Conservation (phyloP, 2,113 vertebrate genomes). For the Lepus europaeus region DNA sequence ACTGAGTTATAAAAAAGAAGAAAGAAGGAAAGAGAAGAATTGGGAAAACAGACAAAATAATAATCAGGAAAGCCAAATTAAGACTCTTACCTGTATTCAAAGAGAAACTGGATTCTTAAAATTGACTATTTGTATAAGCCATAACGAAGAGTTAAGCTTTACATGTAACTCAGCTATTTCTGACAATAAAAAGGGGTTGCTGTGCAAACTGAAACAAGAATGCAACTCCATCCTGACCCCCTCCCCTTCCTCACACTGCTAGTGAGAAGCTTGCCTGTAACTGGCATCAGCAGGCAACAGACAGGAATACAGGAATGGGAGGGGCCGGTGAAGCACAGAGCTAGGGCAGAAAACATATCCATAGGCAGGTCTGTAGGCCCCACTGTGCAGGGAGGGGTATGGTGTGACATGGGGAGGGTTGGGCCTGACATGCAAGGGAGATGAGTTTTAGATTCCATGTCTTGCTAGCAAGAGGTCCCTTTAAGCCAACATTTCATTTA, state of each 20-base stretch:
- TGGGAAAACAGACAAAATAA: slow-evolving; percentile 32
- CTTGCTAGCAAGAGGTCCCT: background rate
- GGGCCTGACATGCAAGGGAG: accelerated
- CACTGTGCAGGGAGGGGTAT: too few relatives aligned
- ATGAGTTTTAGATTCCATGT: background rate
- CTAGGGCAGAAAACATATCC: background rate
- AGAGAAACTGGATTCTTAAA: slow-evolving; percentile 46
- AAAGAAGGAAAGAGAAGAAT: background rate
- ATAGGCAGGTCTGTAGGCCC: background rate
- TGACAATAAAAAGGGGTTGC: slow-evolving; percentile 57
- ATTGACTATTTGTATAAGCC: slow-evolving; percentile 34
- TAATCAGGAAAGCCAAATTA: slow-evolving; percentile 46
- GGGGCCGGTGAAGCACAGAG: background rate
- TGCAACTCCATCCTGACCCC: background rate
- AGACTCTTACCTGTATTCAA: slow-evolving; percentile 47
- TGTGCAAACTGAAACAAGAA: slow-evolving; percentile 28
- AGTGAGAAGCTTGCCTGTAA: background rate
- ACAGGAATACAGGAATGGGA: too few relatives aligned
- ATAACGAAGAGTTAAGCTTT: slow-evolving; percentile 69
- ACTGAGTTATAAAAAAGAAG: slow-evolving; percentile 21
- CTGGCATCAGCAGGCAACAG: accelerated
- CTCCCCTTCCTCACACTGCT: background rate
- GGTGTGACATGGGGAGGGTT: accelerated
- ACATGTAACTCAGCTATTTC: slow-evolving; percentile 70
- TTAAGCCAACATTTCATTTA: background rate